phyloP scores from a whole-genome alignment of 2,113 vertebrate species.

The Oenanthe melanoleuca region DNA sequence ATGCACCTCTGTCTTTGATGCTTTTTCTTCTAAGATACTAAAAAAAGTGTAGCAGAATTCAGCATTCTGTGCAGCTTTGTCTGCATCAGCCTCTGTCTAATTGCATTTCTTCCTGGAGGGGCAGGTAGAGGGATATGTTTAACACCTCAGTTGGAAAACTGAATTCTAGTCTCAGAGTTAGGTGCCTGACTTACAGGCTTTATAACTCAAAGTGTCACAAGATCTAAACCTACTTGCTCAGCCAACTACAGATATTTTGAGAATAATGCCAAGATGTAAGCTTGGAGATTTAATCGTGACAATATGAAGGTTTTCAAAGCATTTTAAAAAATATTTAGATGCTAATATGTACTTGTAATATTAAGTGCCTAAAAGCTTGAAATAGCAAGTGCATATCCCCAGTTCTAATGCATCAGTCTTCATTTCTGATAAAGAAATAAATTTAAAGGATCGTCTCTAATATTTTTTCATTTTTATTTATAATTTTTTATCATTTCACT shows the following conservation, averaged over 20 bases:
- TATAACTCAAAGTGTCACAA: background rate
- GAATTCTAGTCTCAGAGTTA: background rate
- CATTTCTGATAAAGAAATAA: background rate
- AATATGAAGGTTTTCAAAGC: background rate
- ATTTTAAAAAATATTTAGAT: background rate
- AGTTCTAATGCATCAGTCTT: background rate
- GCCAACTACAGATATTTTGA: background rate
- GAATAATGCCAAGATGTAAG: background rate
- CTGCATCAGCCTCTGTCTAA: background rate
- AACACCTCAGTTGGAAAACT: background rate
- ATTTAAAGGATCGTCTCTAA: background rate
- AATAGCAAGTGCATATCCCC: background rate
- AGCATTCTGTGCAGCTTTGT: background rate
- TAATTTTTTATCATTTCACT: background rate
- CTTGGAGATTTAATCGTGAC: background rate
- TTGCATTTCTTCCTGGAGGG: background rate
- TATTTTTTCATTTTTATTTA: background rate
- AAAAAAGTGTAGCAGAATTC: background rate
- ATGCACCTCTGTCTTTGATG: background rate
- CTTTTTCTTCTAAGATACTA: background rate
- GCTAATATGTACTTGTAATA: background rate
- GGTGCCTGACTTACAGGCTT: background rate
- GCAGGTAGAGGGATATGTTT: background rate
- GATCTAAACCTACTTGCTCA: background rate
- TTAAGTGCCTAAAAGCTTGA: background rate